Evolutionary conservation across 2,113 vertebrate species (phyloP).

Genomic region (Serilophus lunatus): DNA sequence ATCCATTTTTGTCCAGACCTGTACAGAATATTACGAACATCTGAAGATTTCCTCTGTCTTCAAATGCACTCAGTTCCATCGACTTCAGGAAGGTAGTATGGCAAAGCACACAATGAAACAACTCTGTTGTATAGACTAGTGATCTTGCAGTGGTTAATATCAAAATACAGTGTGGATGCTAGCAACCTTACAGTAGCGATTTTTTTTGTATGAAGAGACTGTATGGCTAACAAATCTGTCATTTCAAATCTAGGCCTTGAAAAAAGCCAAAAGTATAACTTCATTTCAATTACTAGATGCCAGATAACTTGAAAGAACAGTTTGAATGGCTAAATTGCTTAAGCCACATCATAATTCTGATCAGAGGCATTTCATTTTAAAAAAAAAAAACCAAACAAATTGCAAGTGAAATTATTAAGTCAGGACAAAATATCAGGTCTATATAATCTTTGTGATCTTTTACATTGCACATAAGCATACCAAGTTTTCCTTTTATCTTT

Average conservation of each 20-base stretch:
- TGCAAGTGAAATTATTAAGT: neutral
- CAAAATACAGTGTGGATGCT: neutral
- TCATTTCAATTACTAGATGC: neutral
- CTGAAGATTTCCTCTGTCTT: neutral
- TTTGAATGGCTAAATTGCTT: neutral
- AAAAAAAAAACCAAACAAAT: neutral
- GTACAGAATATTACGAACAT: neutral
- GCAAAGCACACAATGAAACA: neutral
- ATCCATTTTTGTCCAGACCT: neutral
- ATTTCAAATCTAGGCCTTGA: neutral
- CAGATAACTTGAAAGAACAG: neutral
- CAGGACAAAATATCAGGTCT: neutral
- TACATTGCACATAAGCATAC: neutral
- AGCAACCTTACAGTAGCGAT: neutral
- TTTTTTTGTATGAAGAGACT: neutral
- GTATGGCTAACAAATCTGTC: neutral
- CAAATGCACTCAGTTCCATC: accelerated
- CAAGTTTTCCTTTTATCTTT: neutral
- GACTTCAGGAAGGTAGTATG: neutral
- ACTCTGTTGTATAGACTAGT: neutral
- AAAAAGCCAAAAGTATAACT: neutral
- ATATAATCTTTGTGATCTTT: neutral
- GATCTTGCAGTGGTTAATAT: neutral
- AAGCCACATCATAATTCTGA: neutral
- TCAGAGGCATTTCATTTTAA: neutral